Base-by-base conservation (phyloP, 92 coral and sea anemone species). In the Palythoa grandis region DNA sequence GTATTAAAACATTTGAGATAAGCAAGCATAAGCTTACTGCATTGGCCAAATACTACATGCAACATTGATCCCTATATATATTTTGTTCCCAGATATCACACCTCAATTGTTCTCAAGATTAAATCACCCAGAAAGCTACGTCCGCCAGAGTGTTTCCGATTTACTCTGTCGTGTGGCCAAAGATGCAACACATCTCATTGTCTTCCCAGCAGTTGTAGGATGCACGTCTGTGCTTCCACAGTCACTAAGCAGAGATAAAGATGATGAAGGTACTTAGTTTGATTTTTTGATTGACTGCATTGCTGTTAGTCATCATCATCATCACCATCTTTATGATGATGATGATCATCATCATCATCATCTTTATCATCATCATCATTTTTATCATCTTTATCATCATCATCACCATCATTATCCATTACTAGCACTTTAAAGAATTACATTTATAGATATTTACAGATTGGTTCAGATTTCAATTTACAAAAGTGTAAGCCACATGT, bases 51-150 rank as follows among this genome's bases (percentile, higher is more conserved):
- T 56, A 16, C 15, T 12, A 13, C 3, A 12, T 12, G 16, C 15
- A 12, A 12, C 61, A 56, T 9, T 12, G 74, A 70, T 24, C 48
- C 40, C 4, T 37, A 16, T 47, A 2, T 70, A 1, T 54, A 53
- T 52, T 25, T 72, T 61, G 39, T 35, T 72, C 52, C 12, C 91
- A 96, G 99, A 94, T 72, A 96, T 96, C 66, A 96, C 95, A 38
- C 99, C 99, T 23, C 99, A 96, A 89, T 78, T 96, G 79, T 96
- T 96, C 86, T 96, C 99, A 16, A 92, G 99, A 39, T 95, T 96
- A 69, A 96, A 96, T 43, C 99, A 96, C 73, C 99, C 99, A 53
- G 99, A 96, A 78, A 90, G 88, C 37, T 96, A 96, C 63, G 99
- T 96, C 9, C 93, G 99, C 40, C 98, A 96, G 82, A 87, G 98